Evolutionary conservation across 37 sponge, comb jelly and placozoan species (phyloP).

Genomic region (Agelas oroides): DNA sequence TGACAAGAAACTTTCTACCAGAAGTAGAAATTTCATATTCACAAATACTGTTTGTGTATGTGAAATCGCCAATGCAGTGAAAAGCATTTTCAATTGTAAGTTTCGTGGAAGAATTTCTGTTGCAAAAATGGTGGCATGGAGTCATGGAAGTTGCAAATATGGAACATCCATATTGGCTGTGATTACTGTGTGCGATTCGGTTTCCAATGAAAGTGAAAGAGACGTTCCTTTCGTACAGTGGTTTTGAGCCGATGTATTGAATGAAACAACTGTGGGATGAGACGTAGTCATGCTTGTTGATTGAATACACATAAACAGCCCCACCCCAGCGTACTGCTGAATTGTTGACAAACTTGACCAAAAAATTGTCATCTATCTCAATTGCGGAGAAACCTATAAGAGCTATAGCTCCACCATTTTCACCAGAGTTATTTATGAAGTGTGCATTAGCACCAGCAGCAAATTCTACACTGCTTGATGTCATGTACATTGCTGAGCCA

Average conservation of each 20-base stretch:
- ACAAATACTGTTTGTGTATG: not conserved
- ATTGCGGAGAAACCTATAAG: not conserved
- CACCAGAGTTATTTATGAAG: not conserved
- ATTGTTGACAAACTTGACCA: not conserved
- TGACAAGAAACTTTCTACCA: not conserved
- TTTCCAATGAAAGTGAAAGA: not conserved
- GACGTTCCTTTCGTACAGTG: not conserved
- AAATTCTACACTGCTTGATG: not conserved
- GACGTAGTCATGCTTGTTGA: not conserved
- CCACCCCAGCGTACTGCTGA: not conserved
- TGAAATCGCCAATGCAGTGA: not conserved
- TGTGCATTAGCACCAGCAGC: not conserved
- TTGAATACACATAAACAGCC: not conserved
- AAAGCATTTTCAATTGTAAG: not conserved
- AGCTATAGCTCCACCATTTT: constrained; percentile 10
- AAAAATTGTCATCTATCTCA: not conserved
- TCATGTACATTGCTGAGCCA: not conserved
- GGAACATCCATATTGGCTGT: not conserved
- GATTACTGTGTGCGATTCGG: too few relatives aligned
- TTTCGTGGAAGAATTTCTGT: not conserved
- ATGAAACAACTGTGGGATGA: not conserved
- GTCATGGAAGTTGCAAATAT: not conserved
- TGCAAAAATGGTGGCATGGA: not conserved
- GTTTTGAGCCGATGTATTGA: not conserved
- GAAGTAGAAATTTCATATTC: constrained; percentile 4